These are phyloP conservation scores for Leptestheria dahalacensis DNA, from an alignment of 1,140 invertebrate genomes.

Conservation along the genomic window DNA sequence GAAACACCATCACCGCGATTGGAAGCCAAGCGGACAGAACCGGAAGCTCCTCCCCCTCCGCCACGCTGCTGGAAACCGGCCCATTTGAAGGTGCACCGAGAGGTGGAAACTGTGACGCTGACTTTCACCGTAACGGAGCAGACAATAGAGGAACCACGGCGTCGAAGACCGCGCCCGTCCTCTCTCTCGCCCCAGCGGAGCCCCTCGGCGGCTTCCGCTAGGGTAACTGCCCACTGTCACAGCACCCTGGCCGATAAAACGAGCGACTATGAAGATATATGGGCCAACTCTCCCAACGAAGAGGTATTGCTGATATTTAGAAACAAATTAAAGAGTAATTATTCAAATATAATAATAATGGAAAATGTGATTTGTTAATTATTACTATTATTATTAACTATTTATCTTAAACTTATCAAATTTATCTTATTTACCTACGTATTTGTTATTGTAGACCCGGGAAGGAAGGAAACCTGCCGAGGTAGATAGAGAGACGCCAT, in stretches of 20 bases:
- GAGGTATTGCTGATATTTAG: background rate
- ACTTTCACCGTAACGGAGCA: background rate
- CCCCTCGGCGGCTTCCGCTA: background rate
- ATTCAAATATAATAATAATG: background rate
- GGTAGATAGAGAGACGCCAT: no score
- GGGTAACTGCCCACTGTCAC: no score
- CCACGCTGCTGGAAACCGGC: slow-evolving; percentile 8
- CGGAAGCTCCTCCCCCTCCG: slow-evolving; percentile 1
- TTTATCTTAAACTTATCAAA: no score
- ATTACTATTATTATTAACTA: no score
- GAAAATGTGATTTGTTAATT: no score
- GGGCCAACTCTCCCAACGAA: slow-evolving; percentile 49
- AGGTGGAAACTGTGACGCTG: background rate
- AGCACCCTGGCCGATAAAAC: slow-evolving; percentile 69
- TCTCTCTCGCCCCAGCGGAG: background rate
- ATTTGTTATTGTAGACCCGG: no score
- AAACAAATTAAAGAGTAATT: background rate
- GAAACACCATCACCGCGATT: background rate
- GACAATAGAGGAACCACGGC: background rate
- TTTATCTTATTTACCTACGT: no score
- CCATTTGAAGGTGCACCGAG: background rate
- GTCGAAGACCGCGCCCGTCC: slow-evolving; percentile 7
- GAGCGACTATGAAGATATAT: slow-evolving; percentile 89
- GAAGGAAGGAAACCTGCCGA: no score
- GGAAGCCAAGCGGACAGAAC: background rate